phyloP scores from a whole-genome alignment of 2,113 vertebrate genomes.

The Phylloscopus trochiloides region DNA sequence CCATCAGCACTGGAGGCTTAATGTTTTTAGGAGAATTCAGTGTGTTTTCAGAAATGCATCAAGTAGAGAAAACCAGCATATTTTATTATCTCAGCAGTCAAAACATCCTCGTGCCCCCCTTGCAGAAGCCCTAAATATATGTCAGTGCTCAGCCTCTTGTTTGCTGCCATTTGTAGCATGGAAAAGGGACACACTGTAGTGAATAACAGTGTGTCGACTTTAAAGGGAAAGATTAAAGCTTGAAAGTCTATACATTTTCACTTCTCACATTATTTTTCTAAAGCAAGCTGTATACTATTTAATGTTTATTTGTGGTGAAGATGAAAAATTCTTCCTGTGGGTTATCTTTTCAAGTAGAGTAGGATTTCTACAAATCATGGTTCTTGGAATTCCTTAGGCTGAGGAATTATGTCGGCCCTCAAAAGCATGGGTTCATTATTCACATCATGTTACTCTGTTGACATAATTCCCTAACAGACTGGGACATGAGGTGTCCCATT shows the following conservation, averaged over 20 bases:
- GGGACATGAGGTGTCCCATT: constrained; percentile 42
- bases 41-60: background rate
- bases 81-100: background rate
- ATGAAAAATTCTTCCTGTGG: background rate
- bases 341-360: background rate
- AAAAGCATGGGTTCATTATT: constrained; percentile 47
- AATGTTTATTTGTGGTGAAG: background rate
- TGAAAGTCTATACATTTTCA: background rate
- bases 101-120: background rate
- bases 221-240: background rate
- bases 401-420: constrained; percentile 35
- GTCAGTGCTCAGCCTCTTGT: background rate
- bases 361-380: background rate
- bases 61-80: background rate
- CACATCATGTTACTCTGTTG: constrained; percentile 20
- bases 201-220: background rate
- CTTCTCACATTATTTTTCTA: background rate
- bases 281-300: background rate
- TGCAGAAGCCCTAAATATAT: background rate
- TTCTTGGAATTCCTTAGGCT: constrained; percentile 28
- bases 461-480: constrained; percentile 55
- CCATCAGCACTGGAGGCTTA: background rate
- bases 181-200: background rate
- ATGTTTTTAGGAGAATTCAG: background rate
- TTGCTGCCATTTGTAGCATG: background rate